phyloP scores from a whole-genome alignment of 2,888 invertebrate species.

The Ernsta delagoae region DNA sequence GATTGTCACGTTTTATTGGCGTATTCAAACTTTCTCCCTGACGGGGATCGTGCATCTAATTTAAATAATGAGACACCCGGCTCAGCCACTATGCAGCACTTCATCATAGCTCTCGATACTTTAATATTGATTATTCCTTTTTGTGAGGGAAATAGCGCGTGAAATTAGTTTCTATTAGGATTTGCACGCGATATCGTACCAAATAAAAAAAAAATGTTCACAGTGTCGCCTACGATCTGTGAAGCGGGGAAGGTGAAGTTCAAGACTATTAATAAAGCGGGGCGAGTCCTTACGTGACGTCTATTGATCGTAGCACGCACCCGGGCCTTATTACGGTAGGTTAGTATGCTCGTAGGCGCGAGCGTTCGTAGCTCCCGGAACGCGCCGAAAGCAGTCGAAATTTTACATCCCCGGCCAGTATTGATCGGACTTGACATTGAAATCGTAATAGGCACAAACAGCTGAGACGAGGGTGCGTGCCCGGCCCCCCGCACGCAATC shows the following conservation, averaged over 20 bases:
- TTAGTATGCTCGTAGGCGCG: constrained; percentile 72
- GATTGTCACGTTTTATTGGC: too few species aligned
- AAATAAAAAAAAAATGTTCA: constrained; percentile 58
- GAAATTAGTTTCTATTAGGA: too few species aligned
- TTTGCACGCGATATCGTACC: constrained; percentile 56
- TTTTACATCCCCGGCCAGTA: constrained; percentile 80
- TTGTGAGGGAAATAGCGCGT: constrained; percentile 12
- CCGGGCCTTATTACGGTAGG: constrained; percentile 79
- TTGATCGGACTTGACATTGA: constrained; percentile 85
- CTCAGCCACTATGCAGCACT: constrained; percentile 56
- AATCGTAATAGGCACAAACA: constrained; percentile 81
- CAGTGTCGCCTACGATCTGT: constrained; percentile 72
- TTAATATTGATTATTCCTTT: constrained; percentile 41
- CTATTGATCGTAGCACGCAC: constrained; percentile 82
- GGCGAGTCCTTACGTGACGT: constrained; percentile 71
- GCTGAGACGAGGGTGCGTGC: constrained; percentile 79
- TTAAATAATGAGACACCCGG: constrained; percentile 71
- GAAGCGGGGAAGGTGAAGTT: constrained; percentile 75
- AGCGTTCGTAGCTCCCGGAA: constrained; percentile 77
- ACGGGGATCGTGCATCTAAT: constrained; percentile 75
- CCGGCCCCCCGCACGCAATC: constrained; percentile 65
- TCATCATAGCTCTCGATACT: constrained; percentile 58
- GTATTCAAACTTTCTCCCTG: too few species aligned
- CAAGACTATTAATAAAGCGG: constrained; percentile 82
- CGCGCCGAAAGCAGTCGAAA: constrained; percentile 77